These are phyloP conservation scores for Ranitomeya imitator DNA, from an alignment of 2,113 vertebrate genomes.

Conservation along the genomic window DNA sequence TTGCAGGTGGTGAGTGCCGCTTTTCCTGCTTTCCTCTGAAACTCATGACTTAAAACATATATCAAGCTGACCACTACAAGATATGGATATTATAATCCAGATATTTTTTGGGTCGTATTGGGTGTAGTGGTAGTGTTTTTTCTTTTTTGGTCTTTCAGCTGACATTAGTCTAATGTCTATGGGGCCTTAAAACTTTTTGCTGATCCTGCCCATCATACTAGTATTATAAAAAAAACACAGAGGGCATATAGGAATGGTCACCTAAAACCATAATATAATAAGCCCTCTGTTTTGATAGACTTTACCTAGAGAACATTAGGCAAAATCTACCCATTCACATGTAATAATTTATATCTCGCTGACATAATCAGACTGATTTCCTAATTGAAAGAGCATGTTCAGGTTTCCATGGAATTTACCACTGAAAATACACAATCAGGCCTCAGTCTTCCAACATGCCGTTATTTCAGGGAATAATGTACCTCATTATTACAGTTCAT, in stretches of 20 bases:
- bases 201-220: neutral
- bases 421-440: neutral
- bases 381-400: slow-evolving; percentile 6
- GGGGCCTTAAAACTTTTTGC: neutral
- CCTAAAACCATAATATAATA: neutral
- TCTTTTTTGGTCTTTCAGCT: too few relatives aligned
- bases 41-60: too few relatives aligned
- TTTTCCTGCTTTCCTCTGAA: too few relatives aligned
- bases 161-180: too few relatives aligned
- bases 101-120: too few relatives aligned
- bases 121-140: too few relatives aligned
- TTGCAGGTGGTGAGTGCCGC: too few relatives aligned
- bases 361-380: slow-evolving; percentile 32
- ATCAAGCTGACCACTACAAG: too few relatives aligned
- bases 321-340: neutral
- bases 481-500: slow-evolving; percentile 1
- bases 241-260: neutral
- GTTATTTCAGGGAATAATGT: neutral
- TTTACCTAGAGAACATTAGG: neutral
- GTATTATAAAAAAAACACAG: neutral
- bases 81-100: too few relatives aligned
- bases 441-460: neutral
- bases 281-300: neutral
- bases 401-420: slow-evolving; percentile 3
- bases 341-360: slow-evolving; percentile 32